Base-by-base conservation (phyloP, 2,888 invertebrate genomes). In the Tethea ocularis region DNA sequence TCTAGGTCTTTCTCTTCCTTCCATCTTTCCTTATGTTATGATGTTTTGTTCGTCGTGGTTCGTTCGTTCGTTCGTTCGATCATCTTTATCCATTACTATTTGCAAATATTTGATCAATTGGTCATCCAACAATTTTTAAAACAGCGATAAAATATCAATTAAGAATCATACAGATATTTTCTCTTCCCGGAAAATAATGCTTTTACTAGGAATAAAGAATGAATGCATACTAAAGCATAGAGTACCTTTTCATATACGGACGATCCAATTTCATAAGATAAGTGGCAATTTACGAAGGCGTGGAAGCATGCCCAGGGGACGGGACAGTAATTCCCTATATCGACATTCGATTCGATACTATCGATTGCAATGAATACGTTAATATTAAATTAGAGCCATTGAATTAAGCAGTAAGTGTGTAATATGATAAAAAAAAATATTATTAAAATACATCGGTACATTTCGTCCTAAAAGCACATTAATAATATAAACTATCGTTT, bases 191-290 rank as follows among this genome's bases (percentile, higher is more conserved):
- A 15, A 41, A 41, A 46, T 46, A 1, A 46, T 46, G 20, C 46
- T 53, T 60, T 60, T 57, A 29, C 29, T 67, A 20, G 17, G 8
- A 64, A 46, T 57, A 46, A 57, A 57, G 56, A 57, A 61, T 20
- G 15, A 38, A 61, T 57, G 56, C 57, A 46, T 56, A 46, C 17
- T 23, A 33, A 13, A 57, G 46, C 20, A 20, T 46, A 46, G 10
- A 46, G 46, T 46, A 20, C 46, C 17, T 46, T 46, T 46, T 46
- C 20, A 20, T 41, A 58, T 56, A 58, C 57, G 24, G 54, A 60
- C 62, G 58, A 64, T 63, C 60, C 61, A 64, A 71, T 68, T 66
- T 55, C 57, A 41, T 54, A 61, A 57, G 63, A 64, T 65, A 64
- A 61, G 62, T 59, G 61, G 22, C 59, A 65, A 68, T 69, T 62